Evolutionary conservation across 2,888 invertebrate genomes (phyloP), one percentile per base, ranked within the genome.

Genomic region (Chaitophorus viminalis): DNA sequence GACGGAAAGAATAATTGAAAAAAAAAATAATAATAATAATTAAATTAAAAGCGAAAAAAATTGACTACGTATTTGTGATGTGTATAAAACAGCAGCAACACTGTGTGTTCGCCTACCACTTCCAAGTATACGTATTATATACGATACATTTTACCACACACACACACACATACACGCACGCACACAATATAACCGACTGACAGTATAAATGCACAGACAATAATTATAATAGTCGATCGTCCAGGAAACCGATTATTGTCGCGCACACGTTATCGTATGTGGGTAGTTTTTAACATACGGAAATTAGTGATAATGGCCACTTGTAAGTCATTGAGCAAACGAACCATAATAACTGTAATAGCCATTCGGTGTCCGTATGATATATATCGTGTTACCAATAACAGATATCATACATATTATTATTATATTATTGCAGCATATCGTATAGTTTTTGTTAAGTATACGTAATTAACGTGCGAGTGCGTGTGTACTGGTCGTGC

Each of bases 261-360:
- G 81, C 87, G 60, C 52, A 36, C 60, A 31, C 33, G 60, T 79
- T 87, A 74, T 74, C 79, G 79, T 31, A 87, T 87, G 87, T 87
- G 87, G 87, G 87, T 87, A 87, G 87, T 81, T 87, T 87, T 87
- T 87, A 81, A 81, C 81, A 75, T 87, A 81, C 81, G 81, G 87
- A 74, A 87, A 87, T 87, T 87, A 75, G 81, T 87, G 87, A 81
- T 87, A 87, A 87, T 75, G 74, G 87, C 81, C 74, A 87, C 74
- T 87, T 81, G 87, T 87, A 29, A 77, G 36, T 86, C 86, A 54
- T 86, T 39, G 79, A 81, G 18, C 36, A 87, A 81, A 87, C 79
- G 84, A 85, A 77, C 84, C 84, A 77, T 52, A 76, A 68, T 85
- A 72, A 46, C 46, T 3, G 39, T 77, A 70, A 29, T 39, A 75